Evolutionary conservation across 1,140 invertebrate species (phyloP).

Genomic region (Adelges cooleyi): DNA sequence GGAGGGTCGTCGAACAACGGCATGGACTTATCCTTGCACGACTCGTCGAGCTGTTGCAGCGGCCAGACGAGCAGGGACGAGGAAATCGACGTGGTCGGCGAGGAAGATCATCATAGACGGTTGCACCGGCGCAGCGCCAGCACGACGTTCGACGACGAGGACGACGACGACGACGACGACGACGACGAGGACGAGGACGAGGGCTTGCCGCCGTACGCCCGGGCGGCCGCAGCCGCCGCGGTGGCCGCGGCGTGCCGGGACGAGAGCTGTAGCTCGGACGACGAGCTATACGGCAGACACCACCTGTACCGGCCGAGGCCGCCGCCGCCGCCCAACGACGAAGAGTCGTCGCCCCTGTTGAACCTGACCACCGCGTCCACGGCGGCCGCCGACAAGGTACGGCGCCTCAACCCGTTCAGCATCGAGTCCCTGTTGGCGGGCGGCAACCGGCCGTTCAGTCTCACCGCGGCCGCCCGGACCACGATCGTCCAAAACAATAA

Average conservation of each 20-base stretch:
- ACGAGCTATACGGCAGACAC: conserved; percentile 43
- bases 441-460: conserved; percentile 36
- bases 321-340: conserved; percentile 35
- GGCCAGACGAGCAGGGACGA: conserved; percentile 43
- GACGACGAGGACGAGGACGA: conserved; percentile 31
- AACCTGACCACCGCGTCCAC: conserved; percentile 38
- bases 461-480: background rate
- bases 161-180: conserved; percentile 29
- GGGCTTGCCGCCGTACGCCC: conserved; percentile 27
- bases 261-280: conserved; percentile 37
- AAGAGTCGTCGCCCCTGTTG: conserved; percentile 37
- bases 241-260: conserved; percentile 48
- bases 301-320: background rate
- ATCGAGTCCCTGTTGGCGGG: conserved; percentile 65
- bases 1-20: conserved; percentile 41
- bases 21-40: conserved; percentile 30
- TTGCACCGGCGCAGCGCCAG: conserved; percentile 38
- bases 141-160: conserved; percentile 28
- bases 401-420: conserved; percentile 64
- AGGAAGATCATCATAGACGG: conserved; percentile 45
- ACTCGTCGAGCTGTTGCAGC: conserved; percentile 34
- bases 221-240: conserved; percentile 39
- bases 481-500: conserved; percentile 15
- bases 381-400: conserved; percentile 45
- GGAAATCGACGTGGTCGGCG: conserved; percentile 64